A percentile compares a stretch with the other conserved stretches of the same genome.
These are phyloP conservation scores for Apocheima hispidaria DNA, from an alignment of 2,888 invertebrate genomes.

Conservation along the genomic window DNA sequence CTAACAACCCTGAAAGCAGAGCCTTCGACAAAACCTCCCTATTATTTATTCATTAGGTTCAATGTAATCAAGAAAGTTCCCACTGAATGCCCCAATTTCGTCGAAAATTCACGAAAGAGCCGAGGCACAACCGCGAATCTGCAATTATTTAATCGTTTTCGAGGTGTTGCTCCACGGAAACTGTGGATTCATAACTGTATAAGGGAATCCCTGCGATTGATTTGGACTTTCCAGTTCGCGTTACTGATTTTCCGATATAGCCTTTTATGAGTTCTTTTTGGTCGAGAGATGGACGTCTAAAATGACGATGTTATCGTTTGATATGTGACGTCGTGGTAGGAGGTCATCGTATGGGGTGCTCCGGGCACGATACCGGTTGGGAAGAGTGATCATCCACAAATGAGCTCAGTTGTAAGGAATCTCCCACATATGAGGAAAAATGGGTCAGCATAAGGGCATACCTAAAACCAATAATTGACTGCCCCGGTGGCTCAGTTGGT, in stretches of 20 bases:
- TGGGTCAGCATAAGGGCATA: background rate
- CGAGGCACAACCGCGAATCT: slow-evolving; percentile 70
- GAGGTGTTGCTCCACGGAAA: slow-evolving; percentile 76
- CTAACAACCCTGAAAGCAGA: slow-evolving; percentile 49
- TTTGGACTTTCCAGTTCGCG: slow-evolving; percentile 35
- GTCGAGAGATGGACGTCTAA: slow-evolving; percentile 52
- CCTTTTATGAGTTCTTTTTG: background rate
- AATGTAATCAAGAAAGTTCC: slow-evolving; percentile 74
- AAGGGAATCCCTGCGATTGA: slow-evolving; percentile 41
- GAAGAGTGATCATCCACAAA: slow-evolving; percentile 76
- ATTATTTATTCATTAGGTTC: slow-evolving; percentile 73
- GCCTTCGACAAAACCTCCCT: slow-evolving; percentile 57
- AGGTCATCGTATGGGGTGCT: slow-evolving; percentile 74
- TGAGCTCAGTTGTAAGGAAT: slow-evolving; percentile 53
- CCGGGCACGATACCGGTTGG: slow-evolving; percentile 74
- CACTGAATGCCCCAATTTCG: slow-evolving; percentile 71
- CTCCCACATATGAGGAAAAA: slow-evolving; percentile 46
- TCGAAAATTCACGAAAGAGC: slow-evolving; percentile 73
- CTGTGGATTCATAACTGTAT: slow-evolving; percentile 62
- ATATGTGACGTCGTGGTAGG: slow-evolving; percentile 51
- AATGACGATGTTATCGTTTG: slow-evolving; percentile 43
- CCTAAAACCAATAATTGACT: too few relatives aligned
- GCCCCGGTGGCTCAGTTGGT: too few relatives aligned
- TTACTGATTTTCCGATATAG: slow-evolving; percentile 31
- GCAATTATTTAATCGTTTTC: slow-evolving; percentile 81